Conservation (phyloP, 2,888 invertebrate species). For the Merodon equestris region DNA sequence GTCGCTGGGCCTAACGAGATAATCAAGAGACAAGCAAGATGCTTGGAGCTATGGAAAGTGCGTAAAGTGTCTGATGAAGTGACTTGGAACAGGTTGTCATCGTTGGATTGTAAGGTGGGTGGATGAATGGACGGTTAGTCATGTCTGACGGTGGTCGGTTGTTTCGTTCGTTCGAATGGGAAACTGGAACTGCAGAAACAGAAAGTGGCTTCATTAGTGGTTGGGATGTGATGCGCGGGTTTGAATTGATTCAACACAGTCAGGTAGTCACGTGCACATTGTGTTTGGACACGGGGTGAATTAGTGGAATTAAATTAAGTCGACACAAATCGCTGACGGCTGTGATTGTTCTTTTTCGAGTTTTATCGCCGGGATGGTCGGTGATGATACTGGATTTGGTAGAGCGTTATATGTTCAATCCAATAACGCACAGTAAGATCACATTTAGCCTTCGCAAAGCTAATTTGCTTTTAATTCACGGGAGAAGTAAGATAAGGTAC, state of each 20-base stretch:
- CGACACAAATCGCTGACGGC: background rate
- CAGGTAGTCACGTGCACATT: too few species aligned
- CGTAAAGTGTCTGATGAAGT: constrained; percentile 55
- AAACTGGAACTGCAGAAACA: constrained; percentile 40
- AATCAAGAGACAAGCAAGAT: constrained; percentile 60
- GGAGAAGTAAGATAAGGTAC: too few species aligned
- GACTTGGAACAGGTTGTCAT: constrained; percentile 46
- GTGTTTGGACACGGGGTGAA: background rate
- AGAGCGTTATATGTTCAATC: too few species aligned
- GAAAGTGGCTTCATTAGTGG: constrained; percentile 60
- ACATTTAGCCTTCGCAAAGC: too few species aligned
- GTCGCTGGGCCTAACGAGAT: constrained; percentile 63
- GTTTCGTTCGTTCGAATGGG: background rate
- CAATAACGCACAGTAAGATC: too few species aligned
- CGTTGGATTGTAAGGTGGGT: constrained; percentile 36
- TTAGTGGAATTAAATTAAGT: background rate
- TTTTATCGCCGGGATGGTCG: too few species aligned
- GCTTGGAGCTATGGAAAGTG: constrained; percentile 41
- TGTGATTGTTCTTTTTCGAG: too few species aligned
- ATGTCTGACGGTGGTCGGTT: background rate
- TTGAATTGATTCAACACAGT: background rate
- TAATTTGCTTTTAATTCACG: too few species aligned
- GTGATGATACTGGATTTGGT: too few species aligned
- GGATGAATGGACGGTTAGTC: too few species aligned
- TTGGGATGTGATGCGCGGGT: constrained; percentile 30